Percentiles rank a stretch among this genome's conserved stretches.
phyloP scores from a whole-genome alignment of 1,140 invertebrate species.

The Aradophagus sp. region DNA sequence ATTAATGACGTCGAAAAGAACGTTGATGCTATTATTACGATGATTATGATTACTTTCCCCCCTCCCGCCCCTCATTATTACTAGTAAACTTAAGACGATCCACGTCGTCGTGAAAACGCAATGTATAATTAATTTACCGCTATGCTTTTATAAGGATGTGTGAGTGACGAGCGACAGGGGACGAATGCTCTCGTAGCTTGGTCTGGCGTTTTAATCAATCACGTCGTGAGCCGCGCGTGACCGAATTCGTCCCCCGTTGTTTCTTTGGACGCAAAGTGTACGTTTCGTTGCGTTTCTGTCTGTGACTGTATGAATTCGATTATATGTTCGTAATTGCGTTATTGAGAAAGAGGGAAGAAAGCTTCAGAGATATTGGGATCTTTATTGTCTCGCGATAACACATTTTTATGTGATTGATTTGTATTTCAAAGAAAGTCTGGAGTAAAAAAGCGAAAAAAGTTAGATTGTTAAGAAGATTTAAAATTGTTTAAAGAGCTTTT shows the following conservation, averaged over 20 bases:
- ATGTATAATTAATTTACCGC: constrained; percentile 33
- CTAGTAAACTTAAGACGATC: constrained; percentile 27
- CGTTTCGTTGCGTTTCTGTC: constrained; percentile 21
- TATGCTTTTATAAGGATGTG: constrained; percentile 37
- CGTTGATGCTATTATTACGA: constrained; percentile 34
- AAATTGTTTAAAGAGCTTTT: no score
- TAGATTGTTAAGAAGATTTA: no score
- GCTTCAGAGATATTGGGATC: constrained; percentile 13
- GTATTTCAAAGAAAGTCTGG: no score
- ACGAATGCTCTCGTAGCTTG: neutral
- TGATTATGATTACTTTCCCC: constrained; percentile 17
- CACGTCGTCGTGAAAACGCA: constrained; percentile 16
- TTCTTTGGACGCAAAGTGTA: constrained; percentile 6
- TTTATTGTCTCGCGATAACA: neutral
- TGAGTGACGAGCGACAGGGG: constrained; percentile 4
- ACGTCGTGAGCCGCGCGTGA: neutral
- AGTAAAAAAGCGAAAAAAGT: no score
- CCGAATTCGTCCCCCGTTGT: neutral
- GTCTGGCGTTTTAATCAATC: neutral
- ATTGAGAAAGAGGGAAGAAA: constrained; percentile 1
- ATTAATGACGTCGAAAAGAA: constrained; percentile 24
- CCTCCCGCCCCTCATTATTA: constrained; percentile 16
- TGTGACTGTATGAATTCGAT: constrained; percentile 15
- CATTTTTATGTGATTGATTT: neutral
- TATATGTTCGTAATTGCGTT: constrained; percentile 11